phyloP scores from a whole-genome alignment of 2,888 invertebrate species.

The Sisyra terminalis region DNA sequence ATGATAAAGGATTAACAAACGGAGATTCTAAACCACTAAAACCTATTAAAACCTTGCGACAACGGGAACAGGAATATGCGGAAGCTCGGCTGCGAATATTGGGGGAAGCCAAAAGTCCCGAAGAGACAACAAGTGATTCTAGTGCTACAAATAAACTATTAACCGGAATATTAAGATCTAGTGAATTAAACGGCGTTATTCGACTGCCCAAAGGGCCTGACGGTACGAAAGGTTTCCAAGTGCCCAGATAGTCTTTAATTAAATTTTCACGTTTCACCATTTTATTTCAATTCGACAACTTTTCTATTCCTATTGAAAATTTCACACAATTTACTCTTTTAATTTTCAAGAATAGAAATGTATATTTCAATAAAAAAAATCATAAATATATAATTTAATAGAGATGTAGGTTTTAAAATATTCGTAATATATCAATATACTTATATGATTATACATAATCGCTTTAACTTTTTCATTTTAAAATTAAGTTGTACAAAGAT shows the following conservation, averaged over 20 bases:
- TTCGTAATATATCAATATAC: not conserved
- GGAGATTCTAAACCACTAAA: constrained; percentile 51
- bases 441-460: not conserved
- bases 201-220: constrained; percentile 67
- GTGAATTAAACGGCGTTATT: constrained; percentile 32
- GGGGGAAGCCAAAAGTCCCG: constrained; percentile 69
- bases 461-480: not conserved
- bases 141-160: constrained; percentile 3
- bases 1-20: constrained; percentile 28
- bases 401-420: not conserved
- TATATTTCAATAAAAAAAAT: too few relatives aligned
- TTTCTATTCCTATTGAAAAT: not conserved
- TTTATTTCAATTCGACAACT: constrained; percentile 1
- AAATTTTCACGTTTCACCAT: not conserved
- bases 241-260: constrained; percentile 40
- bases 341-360: not conserved
- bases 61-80: constrained; percentile 88
- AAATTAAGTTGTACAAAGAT: not conserved
- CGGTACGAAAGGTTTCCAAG: constrained; percentile 52
- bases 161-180: constrained; percentile 11
- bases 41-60: constrained; percentile 69
- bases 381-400: not conserved
- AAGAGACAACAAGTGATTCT: constrained; percentile 23
- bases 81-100: constrained; percentile 80
- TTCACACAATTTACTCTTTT: not conserved